Conservation (phyloP, 2,888 invertebrate species). For the Synanthedon tipuliformis region DNA sequence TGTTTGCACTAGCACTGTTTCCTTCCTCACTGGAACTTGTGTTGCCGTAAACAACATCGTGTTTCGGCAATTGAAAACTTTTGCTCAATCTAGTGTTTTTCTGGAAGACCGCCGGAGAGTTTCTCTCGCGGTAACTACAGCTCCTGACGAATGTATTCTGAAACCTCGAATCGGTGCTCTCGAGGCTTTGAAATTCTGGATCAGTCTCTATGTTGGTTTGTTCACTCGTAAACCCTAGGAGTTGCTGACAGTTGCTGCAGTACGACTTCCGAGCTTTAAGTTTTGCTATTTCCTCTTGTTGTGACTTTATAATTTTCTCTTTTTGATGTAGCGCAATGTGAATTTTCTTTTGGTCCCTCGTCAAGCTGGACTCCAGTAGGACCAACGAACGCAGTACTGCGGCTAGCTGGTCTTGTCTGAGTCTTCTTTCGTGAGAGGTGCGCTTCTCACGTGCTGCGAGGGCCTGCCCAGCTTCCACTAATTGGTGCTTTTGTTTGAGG, state of each 20-base stretch:
- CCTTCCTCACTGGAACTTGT: conserved; percentile 67
- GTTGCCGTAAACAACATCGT: conserved; percentile 53
- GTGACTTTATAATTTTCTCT: conserved; percentile 77
- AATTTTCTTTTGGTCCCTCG: conserved; percentile 79
- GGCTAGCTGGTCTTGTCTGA: conserved; percentile 78
- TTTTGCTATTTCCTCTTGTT: conserved; percentile 76
- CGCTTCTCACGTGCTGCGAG: conserved; percentile 72
- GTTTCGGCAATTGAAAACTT: conserved; percentile 63
- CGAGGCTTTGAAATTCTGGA: conserved; percentile 64
- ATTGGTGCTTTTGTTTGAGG: conserved; percentile 75
- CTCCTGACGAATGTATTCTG: conserved; percentile 62
- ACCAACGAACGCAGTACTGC: conserved; percentile 77
- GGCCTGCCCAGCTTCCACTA: conserved; percentile 73
- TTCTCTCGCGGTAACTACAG: conserved; percentile 62
- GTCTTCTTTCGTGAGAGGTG: conserved; percentile 70
- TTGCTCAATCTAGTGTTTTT: conserved; percentile 66
- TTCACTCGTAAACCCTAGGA: conserved; percentile 64
- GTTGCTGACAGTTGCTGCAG: conserved; percentile 63
- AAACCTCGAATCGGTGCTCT: conserved; percentile 63
- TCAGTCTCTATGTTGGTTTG: conserved; percentile 67
- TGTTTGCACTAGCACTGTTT: conserved; percentile 43
- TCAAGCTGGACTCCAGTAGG: conserved; percentile 77
- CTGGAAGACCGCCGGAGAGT: conserved; percentile 62
- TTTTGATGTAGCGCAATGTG: conserved; percentile 76
- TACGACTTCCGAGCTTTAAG: conserved; percentile 66